phyloP scores from a whole-genome alignment of 2,797 vertebrate species.

The Picus viridis region DNA sequence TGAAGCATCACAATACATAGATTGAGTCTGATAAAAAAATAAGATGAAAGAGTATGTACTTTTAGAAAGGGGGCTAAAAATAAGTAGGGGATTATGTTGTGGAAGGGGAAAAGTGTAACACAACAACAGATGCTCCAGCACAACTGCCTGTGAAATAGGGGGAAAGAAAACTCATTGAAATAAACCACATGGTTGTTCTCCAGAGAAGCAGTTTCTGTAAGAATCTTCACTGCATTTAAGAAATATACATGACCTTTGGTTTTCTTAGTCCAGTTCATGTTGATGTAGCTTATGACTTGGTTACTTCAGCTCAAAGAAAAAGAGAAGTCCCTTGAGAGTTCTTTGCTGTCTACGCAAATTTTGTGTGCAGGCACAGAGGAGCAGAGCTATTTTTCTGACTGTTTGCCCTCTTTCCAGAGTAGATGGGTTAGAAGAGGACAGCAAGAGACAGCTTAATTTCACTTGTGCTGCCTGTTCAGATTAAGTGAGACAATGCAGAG shows the following conservation, averaged over 20 bases:
- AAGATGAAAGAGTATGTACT: neutral
- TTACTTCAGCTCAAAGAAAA: neutral
- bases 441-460: constrained; percentile 21
- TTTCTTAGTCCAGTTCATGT: constrained; percentile 24
- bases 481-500: neutral
- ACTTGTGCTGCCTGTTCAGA: neutral
- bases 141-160: neutral
- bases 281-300: neutral
- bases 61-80: neutral
- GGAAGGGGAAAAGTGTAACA: neutral
- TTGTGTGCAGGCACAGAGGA: neutral
- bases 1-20: neutral
- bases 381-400: neutral
- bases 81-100: neutral
- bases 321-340: neutral
- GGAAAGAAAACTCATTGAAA: constrained; percentile 29
- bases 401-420: neutral
- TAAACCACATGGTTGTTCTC: neutral
- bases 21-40: neutral
- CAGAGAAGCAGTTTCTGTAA: neutral
- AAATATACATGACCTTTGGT: constrained; percentile 1
- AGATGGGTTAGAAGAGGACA: neutral
- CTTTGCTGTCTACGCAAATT: neutral
- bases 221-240: neutral
- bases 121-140: neutral